Base-by-base conservation (phyloP, 2,888 invertebrate species). In the Tipula lateralis region DNA sequence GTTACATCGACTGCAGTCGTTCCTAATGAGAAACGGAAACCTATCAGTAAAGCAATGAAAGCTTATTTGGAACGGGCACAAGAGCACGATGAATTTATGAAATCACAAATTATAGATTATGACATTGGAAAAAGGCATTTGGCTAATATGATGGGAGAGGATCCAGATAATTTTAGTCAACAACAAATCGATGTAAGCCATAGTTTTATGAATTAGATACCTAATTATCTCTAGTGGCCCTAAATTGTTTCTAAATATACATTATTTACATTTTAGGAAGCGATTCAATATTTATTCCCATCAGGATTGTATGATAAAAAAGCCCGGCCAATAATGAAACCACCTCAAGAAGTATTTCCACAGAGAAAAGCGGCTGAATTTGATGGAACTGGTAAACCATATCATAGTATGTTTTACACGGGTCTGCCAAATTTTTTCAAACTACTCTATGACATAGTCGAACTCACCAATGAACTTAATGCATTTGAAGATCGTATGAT, bases 101-200 rank as follows among this genome's bases (percentile, higher is more conserved):
- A 94, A 87, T 92, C 93, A 86, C 94, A 97, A 90, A 91, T 92
- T 84, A 89, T 92, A 12, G 96, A 98, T 88, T 99, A 94, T 89
- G 94, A 96, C 89, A 94, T 97, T 88, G 99, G 99, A 16, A 97
- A 96, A 89, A 92, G 98, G 36, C 98, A 99, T 91, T 92, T 99
- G 86, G 99, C 99, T 0, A 99, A 98, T 89, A 99, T 99, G 94
- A 99, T 99, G 99, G 99, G 99, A 0, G 94, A 95, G 89, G 95
- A 99, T 91, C 94, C 96, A 0, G 96, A 97, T 88, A 94, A 93
- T 0, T 96, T 99, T 88, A 95, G 95, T 0, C 96, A 98, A 88
- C 92, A 94, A 84, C 96, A 98, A 89, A 92, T 99, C 34, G 94
- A 97, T 91, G 96, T 96, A 91, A 91, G 91, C n/a, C n/a, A n/a